phyloP scores from a whole-genome alignment of 2,113 vertebrate genomes.

The Dasyprocta punctata region DNA sequence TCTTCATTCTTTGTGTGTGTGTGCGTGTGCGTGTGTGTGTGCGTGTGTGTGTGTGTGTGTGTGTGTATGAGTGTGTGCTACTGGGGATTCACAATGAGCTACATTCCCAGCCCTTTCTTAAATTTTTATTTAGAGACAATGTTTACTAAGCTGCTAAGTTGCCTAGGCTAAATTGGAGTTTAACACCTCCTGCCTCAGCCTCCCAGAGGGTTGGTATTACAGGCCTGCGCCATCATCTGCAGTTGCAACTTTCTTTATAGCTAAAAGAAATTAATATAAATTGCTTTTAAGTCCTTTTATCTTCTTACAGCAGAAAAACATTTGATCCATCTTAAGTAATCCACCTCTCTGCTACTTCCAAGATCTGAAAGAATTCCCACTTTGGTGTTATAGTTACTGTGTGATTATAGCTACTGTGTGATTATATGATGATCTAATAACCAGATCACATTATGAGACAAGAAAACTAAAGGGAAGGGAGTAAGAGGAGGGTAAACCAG shows the following conservation, averaged over 20 bases:
- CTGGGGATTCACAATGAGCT: neutral
- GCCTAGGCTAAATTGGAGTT: neutral
- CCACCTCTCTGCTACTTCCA: neutral
- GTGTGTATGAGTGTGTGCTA: neutral
- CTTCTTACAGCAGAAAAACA: constrained; percentile 46
- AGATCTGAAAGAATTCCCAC: neutral
- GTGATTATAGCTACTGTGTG: neutral
- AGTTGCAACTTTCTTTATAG: neutral
- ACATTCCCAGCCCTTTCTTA: neutral
- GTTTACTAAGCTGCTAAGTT: neutral
- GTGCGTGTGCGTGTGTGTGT: neutral
- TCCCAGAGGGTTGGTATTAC: neutral
- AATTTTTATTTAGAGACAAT: neutral
- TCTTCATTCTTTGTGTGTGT: neutral
- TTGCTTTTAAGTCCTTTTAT: constrained; percentile 3
- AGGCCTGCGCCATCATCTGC: neutral
- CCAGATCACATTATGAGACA: neutral
- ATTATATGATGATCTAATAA: neutral
- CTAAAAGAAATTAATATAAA: constrained; percentile 40
- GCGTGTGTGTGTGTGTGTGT: neutral
- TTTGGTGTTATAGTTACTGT: neutral
- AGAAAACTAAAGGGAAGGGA: neutral
- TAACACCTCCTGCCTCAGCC: neutral
- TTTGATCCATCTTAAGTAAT: constrained; percentile 10
- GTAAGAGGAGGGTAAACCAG: neutral